A percentile compares a stretch with the other conserved stretches of the same genome.
Evolutionary conservation across 2,113 vertebrate species (phyloP).

Genomic region (Nymphicus hollandicus): DNA sequence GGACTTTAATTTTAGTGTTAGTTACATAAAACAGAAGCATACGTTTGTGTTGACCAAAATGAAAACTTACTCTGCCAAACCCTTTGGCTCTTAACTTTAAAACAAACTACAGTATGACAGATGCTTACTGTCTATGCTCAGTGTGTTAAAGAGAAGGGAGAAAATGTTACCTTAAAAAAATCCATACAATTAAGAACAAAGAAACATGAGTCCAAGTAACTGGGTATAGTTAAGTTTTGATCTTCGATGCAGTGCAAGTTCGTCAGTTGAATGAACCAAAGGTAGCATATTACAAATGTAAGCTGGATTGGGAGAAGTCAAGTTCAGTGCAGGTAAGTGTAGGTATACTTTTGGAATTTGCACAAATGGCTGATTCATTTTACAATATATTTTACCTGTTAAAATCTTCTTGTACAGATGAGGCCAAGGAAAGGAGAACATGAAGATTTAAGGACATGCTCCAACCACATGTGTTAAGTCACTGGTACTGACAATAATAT

Average conservation of each 20-base stretch:
- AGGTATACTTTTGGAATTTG: background rate
- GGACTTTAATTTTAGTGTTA: constrained; percentile 17
- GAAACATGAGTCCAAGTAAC: background rate
- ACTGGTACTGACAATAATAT: background rate
- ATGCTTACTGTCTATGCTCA: background rate
- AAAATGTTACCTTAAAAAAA: background rate
- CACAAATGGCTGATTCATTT: background rate
- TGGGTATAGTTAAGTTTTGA: background rate
- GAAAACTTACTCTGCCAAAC: constrained; percentile 21
- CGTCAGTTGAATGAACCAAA: background rate
- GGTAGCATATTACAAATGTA: background rate
- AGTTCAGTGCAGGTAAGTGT: background rate
- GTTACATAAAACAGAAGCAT: constrained; percentile 39
- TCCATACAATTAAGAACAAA: background rate
- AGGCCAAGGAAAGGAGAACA: background rate
- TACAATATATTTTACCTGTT: background rate
- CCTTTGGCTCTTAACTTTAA: constrained; percentile 18
- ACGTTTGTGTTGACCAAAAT: constrained; percentile 28
- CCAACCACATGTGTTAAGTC: background rate
- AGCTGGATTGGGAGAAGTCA: background rate
- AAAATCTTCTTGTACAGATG: background rate
- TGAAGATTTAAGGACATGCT: background rate
- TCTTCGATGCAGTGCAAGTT: background rate
- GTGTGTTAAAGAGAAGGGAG: background rate
- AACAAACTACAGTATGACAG: constrained; percentile 2